Percentiles rank a stretch among this genome's conserved stretches.
phyloP scores from a whole-genome alignment of 2,113 vertebrate genomes.

The Raphicerus campestris region DNA sequence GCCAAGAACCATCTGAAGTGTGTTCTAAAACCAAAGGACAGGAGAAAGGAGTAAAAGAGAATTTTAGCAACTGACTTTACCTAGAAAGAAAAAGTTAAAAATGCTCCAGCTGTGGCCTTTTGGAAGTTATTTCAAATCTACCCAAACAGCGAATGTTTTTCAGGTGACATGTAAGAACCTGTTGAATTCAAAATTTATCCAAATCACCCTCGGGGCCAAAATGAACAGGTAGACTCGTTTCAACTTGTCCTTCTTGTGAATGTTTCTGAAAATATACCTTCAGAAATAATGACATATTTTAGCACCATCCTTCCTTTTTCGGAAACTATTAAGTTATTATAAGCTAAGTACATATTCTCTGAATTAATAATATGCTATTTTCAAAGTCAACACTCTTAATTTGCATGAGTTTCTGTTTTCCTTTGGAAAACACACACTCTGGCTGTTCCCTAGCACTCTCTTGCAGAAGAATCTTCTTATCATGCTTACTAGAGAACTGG shows the following conservation, averaged over 20 bases:
- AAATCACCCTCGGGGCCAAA: constrained; percentile 74
- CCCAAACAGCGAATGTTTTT: constrained; percentile 70
- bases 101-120: constrained; percentile 37
- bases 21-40: constrained; percentile 43
- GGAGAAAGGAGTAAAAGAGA: constrained; percentile 27
- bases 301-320: constrained; percentile 56
- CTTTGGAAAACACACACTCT: constrained; percentile 58
- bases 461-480: constrained; percentile 43
- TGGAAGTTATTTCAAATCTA: constrained; percentile 65
- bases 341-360: constrained; percentile 55
- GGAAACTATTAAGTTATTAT: constrained; percentile 69
- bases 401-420: constrained; percentile 62
- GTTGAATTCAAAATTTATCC: constrained; percentile 73
- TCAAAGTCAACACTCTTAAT: constrained; percentile 64
- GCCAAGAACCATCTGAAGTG: constrained; percentile 41
- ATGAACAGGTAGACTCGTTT: constrained; percentile 77
- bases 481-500: constrained; percentile 20
- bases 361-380: constrained; percentile 49
- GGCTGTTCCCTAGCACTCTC: constrained; percentile 39
- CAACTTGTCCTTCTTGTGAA: constrained; percentile 75
- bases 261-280: constrained; percentile 74
- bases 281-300: constrained; percentile 74
- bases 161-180: constrained; percentile 78
- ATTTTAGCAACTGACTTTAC: constrained; percentile 45
- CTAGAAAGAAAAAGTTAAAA: constrained; percentile 61